Base-by-base conservation (phyloP, 2,888 invertebrate species). In the Cryptus viduatorius region DNA sequence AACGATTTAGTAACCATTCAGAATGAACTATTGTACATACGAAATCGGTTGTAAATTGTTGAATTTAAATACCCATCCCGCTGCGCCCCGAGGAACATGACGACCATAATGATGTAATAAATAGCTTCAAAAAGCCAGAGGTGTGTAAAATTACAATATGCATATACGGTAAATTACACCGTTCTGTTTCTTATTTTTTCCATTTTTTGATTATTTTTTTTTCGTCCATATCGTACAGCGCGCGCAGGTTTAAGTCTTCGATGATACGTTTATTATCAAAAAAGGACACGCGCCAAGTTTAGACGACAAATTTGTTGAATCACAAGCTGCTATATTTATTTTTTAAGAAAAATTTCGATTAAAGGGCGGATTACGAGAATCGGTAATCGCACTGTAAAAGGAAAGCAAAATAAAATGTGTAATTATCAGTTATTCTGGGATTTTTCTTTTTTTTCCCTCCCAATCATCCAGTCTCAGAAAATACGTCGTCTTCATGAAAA, bases 21-120 rank as follows among this genome's bases (percentile, higher is more conserved):
- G 88, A 88, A 90, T 89, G 91, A 92, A 92, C 91, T 91, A 91
- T 92, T 91, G 93, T 88, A 92, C 68, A 46, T 79, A 71, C 79
- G 71, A 64, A 50, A 73, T 65, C 76, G 48, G 56, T 56, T 56
- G 56, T 59, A 53, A 56, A 79, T n/a, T n/a, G 31, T 61, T 48
- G 50, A 48, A 64, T 71, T 71, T 16, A 53, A 37, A 37, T 8
- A 37, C 37, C 59, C 69, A 48, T 8, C 61, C 53, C 16, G 2
- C 53, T n/a, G 53, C 53, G 7, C 10, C 10, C 53, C 53, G 48
- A 46, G 44, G 50, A 73, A 14, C 31, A 42, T 82, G 67, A 56
- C 29, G 7, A 67, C 24, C 37, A 37, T 29, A 14, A 71, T 65
- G n/a, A 67, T 8, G n/a, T 42, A 10, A 46, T 75, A 42, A 8